Conservation (phyloP, 2,888 invertebrate species). For the Lepas anatifera region DNA sequence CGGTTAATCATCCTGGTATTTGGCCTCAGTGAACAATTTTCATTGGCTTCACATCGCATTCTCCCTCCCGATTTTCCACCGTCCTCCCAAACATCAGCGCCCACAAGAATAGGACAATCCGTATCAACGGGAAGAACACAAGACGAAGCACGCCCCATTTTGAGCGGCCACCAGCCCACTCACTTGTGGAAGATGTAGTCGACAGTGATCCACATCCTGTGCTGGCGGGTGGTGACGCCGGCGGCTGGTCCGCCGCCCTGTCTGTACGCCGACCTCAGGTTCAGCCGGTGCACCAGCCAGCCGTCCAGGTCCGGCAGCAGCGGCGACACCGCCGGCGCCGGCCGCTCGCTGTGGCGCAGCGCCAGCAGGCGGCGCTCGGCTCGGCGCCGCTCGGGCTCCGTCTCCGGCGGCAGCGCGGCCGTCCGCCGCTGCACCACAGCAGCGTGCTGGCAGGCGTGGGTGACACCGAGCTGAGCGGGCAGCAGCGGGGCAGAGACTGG, state of each 20-base stretch:
- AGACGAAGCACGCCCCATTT: too few species aligned
- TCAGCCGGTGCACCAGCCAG: background rate
- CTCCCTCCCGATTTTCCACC: too few species aligned
- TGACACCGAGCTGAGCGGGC: background rate
- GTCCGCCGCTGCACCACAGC: background rate
- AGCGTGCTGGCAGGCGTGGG: background rate
- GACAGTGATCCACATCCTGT: conserved; percentile 20
- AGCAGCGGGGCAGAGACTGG: background rate
- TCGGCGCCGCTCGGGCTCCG: background rate
- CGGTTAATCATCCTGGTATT: too few species aligned
- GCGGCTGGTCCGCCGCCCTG: background rate
- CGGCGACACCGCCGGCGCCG: too few species aligned
- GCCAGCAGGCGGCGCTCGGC: background rate
- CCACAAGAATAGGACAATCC: too few species aligned
- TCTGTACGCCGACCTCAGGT: background rate
- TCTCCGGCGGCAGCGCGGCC: background rate
- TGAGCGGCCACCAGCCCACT: background rate
- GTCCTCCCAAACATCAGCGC: too few species aligned
- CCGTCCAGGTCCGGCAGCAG: background rate
- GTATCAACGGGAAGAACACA: too few species aligned
- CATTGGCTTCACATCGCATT: too few species aligned
- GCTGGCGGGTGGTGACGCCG: conserved; percentile 20
- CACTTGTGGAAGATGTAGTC: conserved; percentile 23
- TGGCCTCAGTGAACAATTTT: too few species aligned
- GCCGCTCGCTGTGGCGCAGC: background rate